Conservation (phyloP, 1,140 invertebrate genomes). For the Drosophila parvula region DNA sequence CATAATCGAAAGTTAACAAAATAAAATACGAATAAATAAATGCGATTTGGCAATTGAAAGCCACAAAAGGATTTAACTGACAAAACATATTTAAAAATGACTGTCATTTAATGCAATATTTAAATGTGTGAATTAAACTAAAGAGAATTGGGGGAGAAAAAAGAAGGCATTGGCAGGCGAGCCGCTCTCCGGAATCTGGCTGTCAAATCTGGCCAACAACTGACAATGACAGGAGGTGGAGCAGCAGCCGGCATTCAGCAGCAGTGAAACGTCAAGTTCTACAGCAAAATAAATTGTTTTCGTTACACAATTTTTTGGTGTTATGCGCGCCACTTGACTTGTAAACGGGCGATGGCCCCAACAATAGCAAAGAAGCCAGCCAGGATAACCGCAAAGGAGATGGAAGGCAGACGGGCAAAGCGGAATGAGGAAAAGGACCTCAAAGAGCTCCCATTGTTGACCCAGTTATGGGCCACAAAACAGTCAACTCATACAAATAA, state of each 20-base stretch:
- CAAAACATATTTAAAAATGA: constrained; percentile 20
- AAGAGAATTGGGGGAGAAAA: constrained; percentile 14
- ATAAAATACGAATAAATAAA: constrained; percentile 42
- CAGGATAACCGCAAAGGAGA: constrained; percentile 40
- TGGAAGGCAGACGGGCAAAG: not conserved
- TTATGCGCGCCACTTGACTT: constrained; percentile 76
- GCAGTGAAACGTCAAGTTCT: constrained; percentile 46
- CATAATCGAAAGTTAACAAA: constrained; percentile 14
- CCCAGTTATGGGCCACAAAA: constrained; percentile 75
- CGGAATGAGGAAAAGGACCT: constrained; percentile 6
- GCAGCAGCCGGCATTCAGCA: not conserved
- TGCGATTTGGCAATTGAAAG: constrained; percentile 49
- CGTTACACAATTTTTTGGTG: constrained; percentile 76
- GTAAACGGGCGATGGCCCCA: constrained; percentile 65
- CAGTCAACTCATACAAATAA: constrained; percentile 71
- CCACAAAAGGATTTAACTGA: constrained; percentile 17
- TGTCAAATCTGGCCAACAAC: constrained; percentile 71
- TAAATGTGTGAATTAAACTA: constrained; percentile 64
- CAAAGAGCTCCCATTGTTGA: constrained; percentile 66
- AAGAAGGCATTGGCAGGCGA: constrained; percentile 38
- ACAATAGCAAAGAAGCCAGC: constrained; percentile 33
- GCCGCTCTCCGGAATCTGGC: constrained; percentile 25
- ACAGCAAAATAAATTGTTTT: constrained; percentile 79
- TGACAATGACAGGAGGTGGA: constrained; percentile 53
- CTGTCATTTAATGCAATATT: constrained; percentile 15